Percentiles rank a stretch among this genome's conserved stretches.
phyloP scores from a whole-genome alignment of 2,888 invertebrate genomes.

The Melanostoma mellinum region DNA sequence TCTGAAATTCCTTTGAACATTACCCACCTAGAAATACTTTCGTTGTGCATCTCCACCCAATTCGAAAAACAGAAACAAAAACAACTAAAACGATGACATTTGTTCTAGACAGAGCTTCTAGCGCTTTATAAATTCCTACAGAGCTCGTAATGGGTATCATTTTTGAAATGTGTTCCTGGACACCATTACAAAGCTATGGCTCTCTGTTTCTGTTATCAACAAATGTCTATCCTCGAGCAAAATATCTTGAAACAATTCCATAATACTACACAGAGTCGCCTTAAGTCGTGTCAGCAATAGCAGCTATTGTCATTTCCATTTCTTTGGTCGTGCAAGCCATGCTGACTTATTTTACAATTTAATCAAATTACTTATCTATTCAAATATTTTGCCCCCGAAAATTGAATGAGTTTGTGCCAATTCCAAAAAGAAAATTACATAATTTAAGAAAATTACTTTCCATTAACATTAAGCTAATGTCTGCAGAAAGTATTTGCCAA shows the following conservation, averaged over 20 bases:
- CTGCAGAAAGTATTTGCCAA: constrained; percentile 34
- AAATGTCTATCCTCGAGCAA: constrained; percentile 23
- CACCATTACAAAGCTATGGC: constrained; percentile 10
- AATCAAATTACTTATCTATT: constrained; percentile 45
- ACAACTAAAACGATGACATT: not conserved
- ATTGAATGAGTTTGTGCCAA: constrained; percentile 51
- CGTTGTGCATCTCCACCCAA: no score
- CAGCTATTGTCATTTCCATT: not conserved
- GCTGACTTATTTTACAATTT: constrained; percentile 34
- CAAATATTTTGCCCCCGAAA: constrained; percentile 47
- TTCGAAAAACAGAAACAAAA: not conserved
- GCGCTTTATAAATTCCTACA: constrained; percentile 10
- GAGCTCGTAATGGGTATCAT: constrained; percentile 4
- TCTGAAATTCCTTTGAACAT: no score
- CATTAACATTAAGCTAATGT: constrained; percentile 36
- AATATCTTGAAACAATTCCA: constrained; percentile 28
- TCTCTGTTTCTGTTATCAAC: constrained; percentile 14
- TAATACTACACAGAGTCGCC: no score
- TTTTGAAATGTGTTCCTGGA: constrained; percentile 32
- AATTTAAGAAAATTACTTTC: constrained; percentile 50
- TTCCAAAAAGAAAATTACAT: constrained; percentile 53
- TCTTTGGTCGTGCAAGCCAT: not conserved
- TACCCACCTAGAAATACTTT: no score
- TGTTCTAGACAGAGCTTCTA: constrained; percentile 2
- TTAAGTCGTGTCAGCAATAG: no score